These are phyloP conservation scores for Thalpophila matura DNA, from an alignment of 2,888 invertebrate species.

Conservation along the genomic window DNA sequence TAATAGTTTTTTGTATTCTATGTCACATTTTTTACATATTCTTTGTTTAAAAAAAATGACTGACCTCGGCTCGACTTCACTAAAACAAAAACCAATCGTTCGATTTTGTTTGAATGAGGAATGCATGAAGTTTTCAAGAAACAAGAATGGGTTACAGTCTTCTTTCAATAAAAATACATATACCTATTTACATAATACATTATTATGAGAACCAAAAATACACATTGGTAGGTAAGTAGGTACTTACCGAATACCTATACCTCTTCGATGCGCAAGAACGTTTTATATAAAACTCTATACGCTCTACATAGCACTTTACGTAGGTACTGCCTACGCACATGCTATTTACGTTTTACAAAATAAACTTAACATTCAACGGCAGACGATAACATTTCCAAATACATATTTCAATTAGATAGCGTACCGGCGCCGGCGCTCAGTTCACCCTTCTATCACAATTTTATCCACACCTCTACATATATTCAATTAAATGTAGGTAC, in stretches of 20 bases:
- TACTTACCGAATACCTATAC: background rate
- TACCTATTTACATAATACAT: background rate
- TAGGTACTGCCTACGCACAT: constrained; percentile 46
- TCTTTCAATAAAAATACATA: background rate
- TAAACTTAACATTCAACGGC: constrained; percentile 49
- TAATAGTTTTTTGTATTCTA: no score
- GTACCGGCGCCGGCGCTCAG: constrained; percentile 43
- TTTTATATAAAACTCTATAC: constrained; percentile 9
- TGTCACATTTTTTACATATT: no score
- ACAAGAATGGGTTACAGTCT: no score
- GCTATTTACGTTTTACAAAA: constrained; percentile 50
- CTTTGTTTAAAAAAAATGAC: no score
- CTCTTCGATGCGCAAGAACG: constrained; percentile 1
- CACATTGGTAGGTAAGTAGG: no score
- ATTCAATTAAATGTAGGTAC: constrained; percentile 10
- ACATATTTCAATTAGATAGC: constrained; percentile 70
- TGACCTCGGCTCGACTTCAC: no score
- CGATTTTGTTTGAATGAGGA: no score
- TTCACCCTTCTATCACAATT: constrained; percentile 32
- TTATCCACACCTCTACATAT: constrained; percentile 26
- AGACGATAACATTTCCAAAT: constrained; percentile 56
- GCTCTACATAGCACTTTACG: constrained; percentile 25
- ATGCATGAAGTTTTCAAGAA: no score
- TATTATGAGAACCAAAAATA: constrained; percentile 23
- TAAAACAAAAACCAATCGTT: no score